A percentile compares a stretch with the other conserved stretches of the same genome.
Evolutionary conservation across 2,888 invertebrate species (phyloP).

Genomic region (Lepidochrysops patricia): DNA sequence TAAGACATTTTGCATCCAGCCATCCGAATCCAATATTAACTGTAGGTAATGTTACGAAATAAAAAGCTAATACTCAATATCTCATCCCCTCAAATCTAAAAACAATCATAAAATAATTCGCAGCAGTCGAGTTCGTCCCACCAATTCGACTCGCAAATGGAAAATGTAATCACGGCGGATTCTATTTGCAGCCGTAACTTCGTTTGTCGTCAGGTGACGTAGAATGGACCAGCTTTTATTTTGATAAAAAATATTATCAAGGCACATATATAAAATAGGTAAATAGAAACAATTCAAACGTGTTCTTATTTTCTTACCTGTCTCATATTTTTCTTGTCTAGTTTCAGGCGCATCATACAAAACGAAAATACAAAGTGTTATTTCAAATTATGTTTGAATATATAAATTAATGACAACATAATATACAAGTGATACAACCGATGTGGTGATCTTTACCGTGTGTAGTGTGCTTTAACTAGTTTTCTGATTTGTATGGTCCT

Average conservation of each 20-base stretch:
- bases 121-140: constrained; percentile 42
- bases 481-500: too few relatives aligned
- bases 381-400: too few relatives aligned
- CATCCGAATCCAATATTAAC: background rate
- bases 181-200: constrained; percentile 55
- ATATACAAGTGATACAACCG: too few relatives aligned
- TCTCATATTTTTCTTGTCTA: too few relatives aligned
- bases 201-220: constrained; percentile 49
- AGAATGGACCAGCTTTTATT: background rate
- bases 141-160: constrained; percentile 63
- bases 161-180: constrained; percentile 65
- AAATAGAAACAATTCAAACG: too few relatives aligned
- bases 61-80: constrained; percentile 4
- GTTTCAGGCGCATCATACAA: too few relatives aligned
- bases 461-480: too few relatives aligned
- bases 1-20: background rate
- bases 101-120: constrained; percentile 47
- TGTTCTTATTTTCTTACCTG: too few relatives aligned
- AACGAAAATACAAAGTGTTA: background rate
- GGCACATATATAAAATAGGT: too few relatives aligned
- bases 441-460: too few relatives aligned
- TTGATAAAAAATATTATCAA: background rate
- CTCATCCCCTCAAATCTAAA: constrained; percentile 28
- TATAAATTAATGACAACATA: too few relatives aligned
- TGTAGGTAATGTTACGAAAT: background rate